These are phyloP conservation scores for Nothura maculosa DNA, from an alignment of 2,797 vertebrate species.

Conservation along the genomic window DNA sequence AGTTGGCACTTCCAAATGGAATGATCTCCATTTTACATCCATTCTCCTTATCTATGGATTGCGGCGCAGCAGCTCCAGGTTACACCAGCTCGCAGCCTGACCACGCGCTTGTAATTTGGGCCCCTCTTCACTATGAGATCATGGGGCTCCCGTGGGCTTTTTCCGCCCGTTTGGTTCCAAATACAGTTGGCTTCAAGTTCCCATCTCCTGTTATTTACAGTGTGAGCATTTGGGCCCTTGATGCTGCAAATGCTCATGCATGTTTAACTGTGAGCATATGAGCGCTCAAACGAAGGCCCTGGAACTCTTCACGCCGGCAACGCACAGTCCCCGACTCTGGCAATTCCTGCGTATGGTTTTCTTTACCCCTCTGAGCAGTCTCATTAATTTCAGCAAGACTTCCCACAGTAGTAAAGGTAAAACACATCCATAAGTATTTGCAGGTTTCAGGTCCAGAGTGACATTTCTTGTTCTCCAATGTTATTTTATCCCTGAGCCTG, in stretches of 20 bases:
- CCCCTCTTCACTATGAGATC: slow-evolving; percentile 21
- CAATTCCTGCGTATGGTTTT: slow-evolving; percentile 65
- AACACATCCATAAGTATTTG: slow-evolving; percentile 61
- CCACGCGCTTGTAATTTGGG: neutral
- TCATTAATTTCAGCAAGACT: slow-evolving; percentile 69
- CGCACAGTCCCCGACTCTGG: slow-evolving; percentile 30
- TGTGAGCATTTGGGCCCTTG: slow-evolving; percentile 40
- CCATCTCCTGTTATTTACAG: slow-evolving; percentile 55
- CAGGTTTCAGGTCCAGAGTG: slow-evolving; percentile 57
- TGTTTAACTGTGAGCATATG: slow-evolving; percentile 70
- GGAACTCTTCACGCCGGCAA: slow-evolving; percentile 55
- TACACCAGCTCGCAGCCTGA: neutral
- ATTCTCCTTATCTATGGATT: neutral
- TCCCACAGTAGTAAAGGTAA: slow-evolving; percentile 73
- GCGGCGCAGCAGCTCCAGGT: neutral
- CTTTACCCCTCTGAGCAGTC: slow-evolving; percentile 63
- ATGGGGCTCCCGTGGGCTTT: slow-evolving; percentile 6
- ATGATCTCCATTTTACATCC: neutral
- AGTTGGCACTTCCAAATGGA: slow-evolving; percentile 7
- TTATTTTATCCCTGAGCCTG: slow-evolving; percentile 69
- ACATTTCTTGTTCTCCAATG: slow-evolving; percentile 22
- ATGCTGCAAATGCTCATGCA: slow-evolving; percentile 50
- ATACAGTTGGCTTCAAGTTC: slow-evolving; percentile 54
- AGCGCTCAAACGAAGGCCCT: slow-evolving; percentile 61
- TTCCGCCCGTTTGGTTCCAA: slow-evolving; percentile 30